phyloP scores from a whole-genome alignment of 2,797 vertebrate species.

The Tenualosa ilisha region DNA sequence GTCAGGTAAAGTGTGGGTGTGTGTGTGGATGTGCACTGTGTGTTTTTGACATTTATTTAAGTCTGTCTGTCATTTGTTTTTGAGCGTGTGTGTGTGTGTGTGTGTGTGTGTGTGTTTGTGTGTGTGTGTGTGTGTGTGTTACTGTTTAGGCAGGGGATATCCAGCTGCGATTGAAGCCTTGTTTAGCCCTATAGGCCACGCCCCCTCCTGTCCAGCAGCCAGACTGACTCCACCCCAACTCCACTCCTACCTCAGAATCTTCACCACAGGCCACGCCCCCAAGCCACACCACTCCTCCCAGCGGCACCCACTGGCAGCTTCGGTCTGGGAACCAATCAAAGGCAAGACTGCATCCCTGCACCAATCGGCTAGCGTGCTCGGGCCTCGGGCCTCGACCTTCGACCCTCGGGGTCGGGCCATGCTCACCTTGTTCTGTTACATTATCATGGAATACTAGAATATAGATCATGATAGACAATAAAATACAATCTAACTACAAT shows the following conservation, averaged over 20 bases:
- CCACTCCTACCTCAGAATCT: conserved; percentile 62
- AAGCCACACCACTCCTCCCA: conserved; percentile 36
- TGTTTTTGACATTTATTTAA: no score
- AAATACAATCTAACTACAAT: no score
- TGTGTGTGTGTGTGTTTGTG: no score
- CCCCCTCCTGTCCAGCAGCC: conserved; percentile 40
- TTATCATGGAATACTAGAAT: no score
- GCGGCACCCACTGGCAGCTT: conserved; percentile 34
- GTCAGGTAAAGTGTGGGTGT: no score
- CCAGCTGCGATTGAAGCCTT: conserved; percentile 43
- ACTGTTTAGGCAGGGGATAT: conserved; percentile 64
- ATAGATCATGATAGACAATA: no score
- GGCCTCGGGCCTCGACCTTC: no score
- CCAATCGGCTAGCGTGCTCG: no score
- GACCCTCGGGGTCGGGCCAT: no score
- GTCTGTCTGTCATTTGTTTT: no score
- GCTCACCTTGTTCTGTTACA: no score
- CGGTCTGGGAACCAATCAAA: conserved; percentile 61
- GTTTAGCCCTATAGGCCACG: neutral
- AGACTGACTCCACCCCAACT: conserved; percentile 61
- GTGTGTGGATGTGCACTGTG: no score
- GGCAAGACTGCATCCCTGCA: conserved; percentile 52
- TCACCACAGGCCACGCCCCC: conserved; percentile 63
- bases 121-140: conserved; percentile 22
- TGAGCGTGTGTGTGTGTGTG: conserved; percentile 25